Evolutionary conservation across 2,797 vertebrate genomes (phyloP).

Genomic region (Scyliorhinus canicula): DNA sequence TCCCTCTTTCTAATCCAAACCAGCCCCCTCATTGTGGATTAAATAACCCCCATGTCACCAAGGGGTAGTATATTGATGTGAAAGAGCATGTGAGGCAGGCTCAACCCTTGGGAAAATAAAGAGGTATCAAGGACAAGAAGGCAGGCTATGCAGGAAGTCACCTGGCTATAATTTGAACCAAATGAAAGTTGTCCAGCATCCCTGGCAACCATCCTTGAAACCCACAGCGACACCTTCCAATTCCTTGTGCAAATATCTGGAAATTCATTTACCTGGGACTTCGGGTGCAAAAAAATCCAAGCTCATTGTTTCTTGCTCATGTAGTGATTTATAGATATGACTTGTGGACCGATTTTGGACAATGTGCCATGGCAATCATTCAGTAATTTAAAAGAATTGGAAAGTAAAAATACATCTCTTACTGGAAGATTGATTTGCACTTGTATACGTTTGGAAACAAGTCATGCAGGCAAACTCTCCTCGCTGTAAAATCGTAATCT

Average conservation of each 20-base stretch:
- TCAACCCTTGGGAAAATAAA: background rate
- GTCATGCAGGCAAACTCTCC: background rate
- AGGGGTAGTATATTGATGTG: background rate
- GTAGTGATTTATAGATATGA: background rate
- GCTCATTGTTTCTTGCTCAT: background rate
- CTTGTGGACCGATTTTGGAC: background rate
- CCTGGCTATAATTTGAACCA: background rate
- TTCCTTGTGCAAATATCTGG: background rate
- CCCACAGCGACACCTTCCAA: background rate
- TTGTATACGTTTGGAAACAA: background rate
- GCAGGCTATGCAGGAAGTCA: background rate
- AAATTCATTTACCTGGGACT: background rate
- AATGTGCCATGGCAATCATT: background rate
- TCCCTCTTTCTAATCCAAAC: background rate
- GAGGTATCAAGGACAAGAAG: background rate
- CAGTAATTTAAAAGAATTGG: background rate
- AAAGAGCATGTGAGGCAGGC: background rate
- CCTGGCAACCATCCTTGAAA: background rate
- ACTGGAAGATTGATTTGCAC: background rate
- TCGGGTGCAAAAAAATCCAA: background rate
- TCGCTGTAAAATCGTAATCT: conserved; percentile 36
- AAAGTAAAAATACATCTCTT: background rate
- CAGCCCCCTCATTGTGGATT: background rate
- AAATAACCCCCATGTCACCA: background rate
- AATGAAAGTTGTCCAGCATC: background rate